Base-by-base conservation (phyloP, 2,113 vertebrate species). In the Rhinogobius similis region DNA sequence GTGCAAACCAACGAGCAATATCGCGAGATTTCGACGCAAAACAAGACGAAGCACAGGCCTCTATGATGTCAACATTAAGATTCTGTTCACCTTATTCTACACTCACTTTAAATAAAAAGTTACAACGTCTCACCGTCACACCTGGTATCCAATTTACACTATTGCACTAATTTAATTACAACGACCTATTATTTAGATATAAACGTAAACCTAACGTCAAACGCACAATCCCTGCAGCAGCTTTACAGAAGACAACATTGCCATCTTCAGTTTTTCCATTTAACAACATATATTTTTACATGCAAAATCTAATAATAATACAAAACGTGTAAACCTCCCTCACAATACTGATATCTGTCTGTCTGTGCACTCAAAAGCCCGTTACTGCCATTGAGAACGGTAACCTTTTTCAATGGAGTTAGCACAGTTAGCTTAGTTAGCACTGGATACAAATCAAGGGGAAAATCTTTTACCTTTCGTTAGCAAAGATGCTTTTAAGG, bases 401-500 rank as follows among this genome's bases (percentile, higher is more conserved):
- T 59, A 78, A 29, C 21, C 14, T 38, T 20, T 59, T 4, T 29
- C 48, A 58, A 24, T 39, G 26, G 43, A 38, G 55, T 63, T 74
- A 77, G 71, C 75, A 46, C 16, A 5, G 44, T 48, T 73, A 68
- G 79, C 76, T 50, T 1, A 14, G 76, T 58, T 77, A 81, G 68
- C 78, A 55, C 6, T 0, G 39, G 10, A 2, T 13, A 56, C 41
- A 9, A 27, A 38, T 67, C 43, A 11, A 41, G 50, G 67, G 50
- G 39, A 20, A 52, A 56, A 50, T 39, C 64, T 80, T 84, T 87
- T 76, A 90, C 90, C 88, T 16, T 85, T 50, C 23, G 76, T 75
- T 79, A 81, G 80, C 82, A 65, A 73, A 67, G 5, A 46, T 61
- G 69, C 77, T 81, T 81, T 80, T 79, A 76, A 75, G 81, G 88